phyloP scores from a whole-genome alignment of 2,113 vertebrate species.

The Dicentrarchus labrax region DNA sequence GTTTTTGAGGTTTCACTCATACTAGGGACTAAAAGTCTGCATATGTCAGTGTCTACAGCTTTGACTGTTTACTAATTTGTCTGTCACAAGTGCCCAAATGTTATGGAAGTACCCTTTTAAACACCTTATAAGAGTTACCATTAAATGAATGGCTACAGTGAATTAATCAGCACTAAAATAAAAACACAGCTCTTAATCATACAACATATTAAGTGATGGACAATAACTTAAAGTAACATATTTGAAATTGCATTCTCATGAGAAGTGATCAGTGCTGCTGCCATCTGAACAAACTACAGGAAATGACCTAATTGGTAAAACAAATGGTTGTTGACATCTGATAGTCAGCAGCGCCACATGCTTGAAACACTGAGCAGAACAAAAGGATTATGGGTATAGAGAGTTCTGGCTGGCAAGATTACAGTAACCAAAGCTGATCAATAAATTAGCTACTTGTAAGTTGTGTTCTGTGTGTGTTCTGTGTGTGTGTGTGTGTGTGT shows the following conservation, averaged over 20 bases:
- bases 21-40: background rate
- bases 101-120: background rate
- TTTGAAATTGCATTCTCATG: background rate
- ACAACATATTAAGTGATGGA: background rate
- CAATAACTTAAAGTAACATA: too few species aligned
- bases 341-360: background rate
- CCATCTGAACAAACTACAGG: background rate
- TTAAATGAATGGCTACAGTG: background rate
- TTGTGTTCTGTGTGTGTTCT: background rate
- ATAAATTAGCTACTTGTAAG: background rate
- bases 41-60: background rate
- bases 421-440: background rate
- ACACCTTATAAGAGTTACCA: background rate
- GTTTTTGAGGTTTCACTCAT: background rate
- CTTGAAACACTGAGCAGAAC: constrained; percentile 5
- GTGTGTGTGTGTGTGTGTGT: constrained; percentile 18
- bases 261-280: background rate
- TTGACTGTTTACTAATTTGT: background rate
- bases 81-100: background rate
- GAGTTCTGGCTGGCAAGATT: background rate
- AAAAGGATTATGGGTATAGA: constrained; percentile 20
- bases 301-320: constrained; percentile 23
- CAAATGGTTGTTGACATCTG: constrained; percentile 19
- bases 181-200: background rate
- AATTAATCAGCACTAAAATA: background rate